A percentile compares a stretch with the other conserved stretches of the same genome.
Conservation (phyloP, 2,113 vertebrate species). For the Aptenodytes forsteri region DNA sequence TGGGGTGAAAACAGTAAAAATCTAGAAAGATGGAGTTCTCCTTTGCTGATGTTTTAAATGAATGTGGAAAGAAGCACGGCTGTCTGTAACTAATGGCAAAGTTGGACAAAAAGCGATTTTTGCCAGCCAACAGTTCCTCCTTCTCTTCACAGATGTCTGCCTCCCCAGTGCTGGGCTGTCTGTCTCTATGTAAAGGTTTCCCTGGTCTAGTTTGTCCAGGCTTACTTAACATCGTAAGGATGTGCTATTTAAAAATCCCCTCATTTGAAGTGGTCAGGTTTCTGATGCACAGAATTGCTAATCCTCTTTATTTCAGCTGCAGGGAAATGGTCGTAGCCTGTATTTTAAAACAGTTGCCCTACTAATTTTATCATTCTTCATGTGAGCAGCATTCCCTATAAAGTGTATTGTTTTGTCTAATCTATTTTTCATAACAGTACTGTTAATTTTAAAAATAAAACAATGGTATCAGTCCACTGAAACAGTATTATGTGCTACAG, state of each 20-base stretch:
- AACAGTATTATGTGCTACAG: not conserved
- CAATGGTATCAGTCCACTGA: not conserved
- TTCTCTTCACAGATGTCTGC: not conserved
- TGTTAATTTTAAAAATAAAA: constrained; percentile 1
- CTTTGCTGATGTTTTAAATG: not conserved
- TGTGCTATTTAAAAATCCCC: not conserved
- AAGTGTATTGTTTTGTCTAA: not conserved
- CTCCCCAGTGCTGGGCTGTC: not conserved
- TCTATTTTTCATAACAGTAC: not conserved
- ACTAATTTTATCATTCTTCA: not conserved
- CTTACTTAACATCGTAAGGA: not conserved
- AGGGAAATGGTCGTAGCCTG: not conserved
- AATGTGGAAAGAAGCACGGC: not conserved
- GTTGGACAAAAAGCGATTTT: not conserved
- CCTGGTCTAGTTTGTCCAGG: not conserved
- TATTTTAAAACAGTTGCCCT: not conserved
- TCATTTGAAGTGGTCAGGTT: not conserved
- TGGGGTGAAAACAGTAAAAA: not conserved
- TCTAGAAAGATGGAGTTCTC: not conserved
- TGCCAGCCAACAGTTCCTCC: not conserved
- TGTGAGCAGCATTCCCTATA: accelerated
- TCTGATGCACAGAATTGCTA: not conserved
- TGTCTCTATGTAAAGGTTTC: not conserved
- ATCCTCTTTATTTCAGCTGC: not conserved
- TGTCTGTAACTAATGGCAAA: not conserved